A percentile compares a stretch with the other conserved stretches of the same genome.
Evolutionary conservation across 2,113 vertebrate genomes (phyloP).

Genomic region (Heteronetta atricapilla): DNA sequence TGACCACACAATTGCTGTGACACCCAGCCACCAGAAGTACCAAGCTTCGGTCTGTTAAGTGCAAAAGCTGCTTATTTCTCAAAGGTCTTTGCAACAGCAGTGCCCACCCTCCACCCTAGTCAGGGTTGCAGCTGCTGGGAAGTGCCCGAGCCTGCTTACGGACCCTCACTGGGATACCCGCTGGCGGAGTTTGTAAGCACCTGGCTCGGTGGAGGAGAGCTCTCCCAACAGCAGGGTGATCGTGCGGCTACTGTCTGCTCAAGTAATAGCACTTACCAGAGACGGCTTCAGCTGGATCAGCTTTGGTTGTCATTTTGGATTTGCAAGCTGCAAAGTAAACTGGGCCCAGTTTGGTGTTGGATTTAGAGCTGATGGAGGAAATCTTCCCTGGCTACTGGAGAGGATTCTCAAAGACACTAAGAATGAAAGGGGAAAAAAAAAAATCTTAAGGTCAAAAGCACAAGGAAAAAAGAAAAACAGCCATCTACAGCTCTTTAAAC

Average conservation of each 20-base stretch:
- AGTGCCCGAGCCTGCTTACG: not conserved
- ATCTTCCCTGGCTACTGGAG: not conserved
- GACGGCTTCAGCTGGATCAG: constrained; percentile 2
- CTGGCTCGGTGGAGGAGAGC: not conserved
- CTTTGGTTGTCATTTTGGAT: not conserved
- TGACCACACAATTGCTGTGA: not conserved
- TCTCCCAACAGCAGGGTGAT: not conserved
- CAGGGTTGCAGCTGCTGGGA: not conserved
- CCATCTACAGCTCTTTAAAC: not conserved
- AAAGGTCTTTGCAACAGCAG: not conserved
- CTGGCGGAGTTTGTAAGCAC: not conserved
- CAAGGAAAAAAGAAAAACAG: not conserved
- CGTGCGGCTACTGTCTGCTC: not conserved
- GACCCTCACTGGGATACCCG: not conserved
- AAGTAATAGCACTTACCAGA: not conserved
- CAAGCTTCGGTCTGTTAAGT: not conserved
- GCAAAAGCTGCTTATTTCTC: not conserved
- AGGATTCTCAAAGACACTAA: not conserved
- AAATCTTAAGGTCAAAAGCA: not conserved
- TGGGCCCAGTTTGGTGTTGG: not conserved
- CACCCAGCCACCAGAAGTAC: not conserved
- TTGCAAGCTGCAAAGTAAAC: constrained; percentile 13
- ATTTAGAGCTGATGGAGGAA: not conserved
- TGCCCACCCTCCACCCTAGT: not conserved
- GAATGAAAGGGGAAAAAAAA: not conserved